Conservation (phyloP, 2,888 invertebrate species). For the Thumatha senex region DNA sequence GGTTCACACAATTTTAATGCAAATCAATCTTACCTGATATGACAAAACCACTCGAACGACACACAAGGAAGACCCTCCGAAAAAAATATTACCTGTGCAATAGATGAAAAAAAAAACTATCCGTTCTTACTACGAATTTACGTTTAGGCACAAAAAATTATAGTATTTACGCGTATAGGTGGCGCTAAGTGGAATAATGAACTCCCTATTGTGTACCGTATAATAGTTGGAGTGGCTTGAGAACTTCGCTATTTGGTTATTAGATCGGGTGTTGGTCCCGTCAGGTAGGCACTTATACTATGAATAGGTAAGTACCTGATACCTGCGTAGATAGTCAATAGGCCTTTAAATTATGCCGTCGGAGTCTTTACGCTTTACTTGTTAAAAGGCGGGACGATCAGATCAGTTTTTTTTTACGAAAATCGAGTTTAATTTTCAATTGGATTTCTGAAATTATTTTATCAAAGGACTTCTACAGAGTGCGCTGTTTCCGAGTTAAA, state of each 20-base stretch:
- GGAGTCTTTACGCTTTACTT: conserved; percentile 38
- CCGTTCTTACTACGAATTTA: conserved; percentile 71
- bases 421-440: no score
- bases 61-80: conserved; percentile 64
- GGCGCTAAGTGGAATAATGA: conserved; percentile 66
- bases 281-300: no score
- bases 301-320: not conserved
- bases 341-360: conserved; percentile 45
- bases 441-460: no score
- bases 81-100: conserved; percentile 61
- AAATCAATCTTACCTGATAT: conserved; percentile 43
- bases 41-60: conserved; percentile 21
- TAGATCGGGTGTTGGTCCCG: conserved; percentile 11
- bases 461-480: no score
- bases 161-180: conserved; percentile 53
- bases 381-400: not conserved
- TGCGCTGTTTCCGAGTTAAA: no score
- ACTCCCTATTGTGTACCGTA: conserved; percentile 47
- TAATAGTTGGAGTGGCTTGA: conserved; percentile 55
- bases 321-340: not conserved
- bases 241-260: conserved; percentile 40
- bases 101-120: conserved; percentile 48
- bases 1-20: conserved; percentile 28
- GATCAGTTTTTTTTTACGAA: no score
- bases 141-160: conserved; percentile 55